phyloP scores from a whole-genome alignment of 1,140 invertebrate species.

The Drosophila suzukii region DNA sequence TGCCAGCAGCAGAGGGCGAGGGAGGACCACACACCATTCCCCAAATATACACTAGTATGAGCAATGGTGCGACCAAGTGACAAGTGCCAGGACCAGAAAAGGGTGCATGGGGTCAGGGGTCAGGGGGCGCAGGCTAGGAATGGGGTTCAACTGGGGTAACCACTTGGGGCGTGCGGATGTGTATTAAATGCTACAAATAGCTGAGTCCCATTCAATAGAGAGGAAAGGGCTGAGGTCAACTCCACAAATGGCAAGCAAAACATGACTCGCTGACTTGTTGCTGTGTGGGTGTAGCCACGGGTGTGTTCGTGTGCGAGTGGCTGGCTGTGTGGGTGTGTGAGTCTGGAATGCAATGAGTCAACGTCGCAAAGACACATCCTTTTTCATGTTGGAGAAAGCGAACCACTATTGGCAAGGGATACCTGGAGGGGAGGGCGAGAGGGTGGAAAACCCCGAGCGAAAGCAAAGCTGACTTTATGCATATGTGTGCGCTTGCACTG shows the following conservation, averaged over 20 bases:
- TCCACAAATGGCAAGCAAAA: slow-evolving; percentile 40
- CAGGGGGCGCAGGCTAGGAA: background rate
- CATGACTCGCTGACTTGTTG: slow-evolving; percentile 49
- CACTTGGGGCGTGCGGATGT: slow-evolving; percentile 30
- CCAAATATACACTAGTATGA: background rate
- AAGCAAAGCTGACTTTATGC: slow-evolving; percentile 37
- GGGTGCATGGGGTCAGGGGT: background rate
- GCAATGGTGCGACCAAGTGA: slow-evolving; percentile 30
- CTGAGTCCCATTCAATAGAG: slow-evolving; percentile 51
- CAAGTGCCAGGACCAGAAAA: slow-evolving; percentile 38
- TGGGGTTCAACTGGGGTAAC: slow-evolving; percentile 11
- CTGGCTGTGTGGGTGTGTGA: slow-evolving; percentile 4
- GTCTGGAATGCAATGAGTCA: slow-evolving; percentile 57
- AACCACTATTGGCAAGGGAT: slow-evolving; percentile 19
- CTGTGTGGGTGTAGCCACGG: slow-evolving; percentile 18
- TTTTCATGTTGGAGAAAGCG: slow-evolving; percentile 52
- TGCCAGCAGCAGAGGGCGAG: background rate
- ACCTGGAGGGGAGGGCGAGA: background rate
- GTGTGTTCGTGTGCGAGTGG: slow-evolving; percentile 5
- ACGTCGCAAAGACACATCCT: slow-evolving; percentile 63
- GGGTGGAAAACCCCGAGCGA: slow-evolving; percentile 47
- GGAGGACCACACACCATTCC: too few species aligned
- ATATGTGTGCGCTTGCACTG: slow-evolving; percentile 2
- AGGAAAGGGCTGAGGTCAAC: slow-evolving; percentile 34
- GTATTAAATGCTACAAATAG: slow-evolving; percentile 74